These are phyloP conservation scores for Diglossa cyanea DNA, from an alignment of 2,797 vertebrate species.

Conservation along the genomic window DNA sequence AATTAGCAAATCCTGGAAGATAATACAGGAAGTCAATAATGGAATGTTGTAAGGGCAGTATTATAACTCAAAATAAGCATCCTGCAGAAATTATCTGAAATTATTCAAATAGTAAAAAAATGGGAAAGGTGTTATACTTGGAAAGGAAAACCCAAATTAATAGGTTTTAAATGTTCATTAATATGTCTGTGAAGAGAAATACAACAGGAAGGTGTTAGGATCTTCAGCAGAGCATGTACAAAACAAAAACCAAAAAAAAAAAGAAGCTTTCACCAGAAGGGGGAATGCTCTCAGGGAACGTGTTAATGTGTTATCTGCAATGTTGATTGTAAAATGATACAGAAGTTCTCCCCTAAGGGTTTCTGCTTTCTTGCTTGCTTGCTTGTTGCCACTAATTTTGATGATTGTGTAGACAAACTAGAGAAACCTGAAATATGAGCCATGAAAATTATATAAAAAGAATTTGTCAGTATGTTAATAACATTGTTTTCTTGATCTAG, in stretches of 20 bases:
- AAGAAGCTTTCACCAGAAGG: not conserved
- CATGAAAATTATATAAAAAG: not conserved
- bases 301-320: not conserved
- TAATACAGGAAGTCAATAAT: not conserved
- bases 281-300: not conserved
- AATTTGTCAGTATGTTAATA: not conserved
- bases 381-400: not conserved
- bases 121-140: not conserved
- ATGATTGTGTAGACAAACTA: not conserved
- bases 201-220: not conserved
- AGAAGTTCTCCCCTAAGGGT: not conserved
- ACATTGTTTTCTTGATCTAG: not conserved
- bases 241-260: too few species aligned
- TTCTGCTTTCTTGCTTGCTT: not conserved
- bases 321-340: not conserved
- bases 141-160: not conserved
- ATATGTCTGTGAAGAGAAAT: not conserved
- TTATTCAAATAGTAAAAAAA: not conserved
- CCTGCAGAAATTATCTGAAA: not conserved
- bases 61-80: not conserved
- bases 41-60: not conserved
- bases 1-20: not conserved
- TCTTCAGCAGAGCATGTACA: not conserved
- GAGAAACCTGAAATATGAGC: not conserved
- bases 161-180: not conserved